Conservation (phyloP, 2,113 vertebrate genomes). For the Cyanistes caeruleus region DNA sequence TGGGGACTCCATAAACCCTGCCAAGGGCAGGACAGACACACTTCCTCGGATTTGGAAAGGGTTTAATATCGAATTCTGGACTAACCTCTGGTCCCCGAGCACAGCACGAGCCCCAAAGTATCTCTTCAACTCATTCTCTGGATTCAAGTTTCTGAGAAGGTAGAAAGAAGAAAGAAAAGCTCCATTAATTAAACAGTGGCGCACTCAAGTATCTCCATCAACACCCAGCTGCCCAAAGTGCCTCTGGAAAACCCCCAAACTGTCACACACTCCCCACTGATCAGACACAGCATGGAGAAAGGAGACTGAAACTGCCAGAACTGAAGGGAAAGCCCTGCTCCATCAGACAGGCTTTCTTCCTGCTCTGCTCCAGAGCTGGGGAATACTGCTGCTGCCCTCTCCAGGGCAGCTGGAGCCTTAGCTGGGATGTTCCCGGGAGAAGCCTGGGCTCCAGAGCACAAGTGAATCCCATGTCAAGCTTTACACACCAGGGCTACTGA, state of each 20-base stretch:
- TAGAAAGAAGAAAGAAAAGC: background rate
- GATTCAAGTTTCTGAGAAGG: conserved; percentile 88
- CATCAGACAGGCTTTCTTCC: accelerated
- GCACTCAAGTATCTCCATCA: background rate
- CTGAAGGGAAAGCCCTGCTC: background rate
- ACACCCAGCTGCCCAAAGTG: accelerated
- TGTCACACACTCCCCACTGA: background rate
- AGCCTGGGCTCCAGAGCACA: accelerated
- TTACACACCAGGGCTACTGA: background rate
- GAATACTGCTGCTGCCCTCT: conserved; percentile 52
- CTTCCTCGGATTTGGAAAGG: accelerated
- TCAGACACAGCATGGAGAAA: background rate
- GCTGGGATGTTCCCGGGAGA: accelerated
- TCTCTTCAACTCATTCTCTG: conserved; percentile 94
- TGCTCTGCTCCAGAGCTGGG: background rate
- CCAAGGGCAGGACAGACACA: background rate
- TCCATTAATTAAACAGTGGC: background rate
- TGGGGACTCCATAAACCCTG: background rate
- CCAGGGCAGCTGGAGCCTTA: background rate
- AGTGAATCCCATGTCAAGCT: background rate
- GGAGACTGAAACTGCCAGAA: background rate
- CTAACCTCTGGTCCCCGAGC: conserved; percentile 93
- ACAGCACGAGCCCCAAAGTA: conserved; percentile 95
- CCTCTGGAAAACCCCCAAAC: background rate
- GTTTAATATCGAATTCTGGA: background rate